Evolutionary conservation across 1,140 invertebrate genomes (phyloP).

Genomic region (Fopius arisanus): DNA sequence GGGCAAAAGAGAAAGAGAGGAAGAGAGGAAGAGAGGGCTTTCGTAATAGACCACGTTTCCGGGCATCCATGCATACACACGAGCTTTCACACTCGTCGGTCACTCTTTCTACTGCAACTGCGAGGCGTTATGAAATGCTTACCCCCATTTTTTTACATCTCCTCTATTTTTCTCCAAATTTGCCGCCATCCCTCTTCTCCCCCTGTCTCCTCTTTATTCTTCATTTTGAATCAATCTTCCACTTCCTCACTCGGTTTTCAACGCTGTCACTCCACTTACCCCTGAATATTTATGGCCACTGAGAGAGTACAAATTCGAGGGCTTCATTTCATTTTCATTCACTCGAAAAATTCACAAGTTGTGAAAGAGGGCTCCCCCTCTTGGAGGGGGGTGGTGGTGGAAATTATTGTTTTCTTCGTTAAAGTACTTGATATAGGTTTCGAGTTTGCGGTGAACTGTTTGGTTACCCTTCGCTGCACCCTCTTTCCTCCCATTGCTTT

Average conservation of each 20-base stretch:
- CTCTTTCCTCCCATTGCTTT: not conserved
- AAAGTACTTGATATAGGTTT: not conserved
- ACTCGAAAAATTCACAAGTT: not conserved
- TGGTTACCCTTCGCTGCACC: not conserved
- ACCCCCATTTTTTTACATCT: not conserved
- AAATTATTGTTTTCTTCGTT: not conserved
- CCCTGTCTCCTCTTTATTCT: not conserved
- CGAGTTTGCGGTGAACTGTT: constrained; percentile 1
- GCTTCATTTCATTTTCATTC: not conserved
- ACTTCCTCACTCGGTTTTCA: not conserved
- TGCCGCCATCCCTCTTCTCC: not conserved
- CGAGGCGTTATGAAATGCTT: constrained; percentile 1
- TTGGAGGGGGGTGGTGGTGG: not conserved
- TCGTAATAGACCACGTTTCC: constrained; percentile 46
- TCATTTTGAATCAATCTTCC: constrained; percentile 2
- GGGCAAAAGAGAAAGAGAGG: too few relatives aligned
- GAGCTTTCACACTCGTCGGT: constrained; percentile 14
- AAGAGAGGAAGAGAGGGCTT: not conserved
- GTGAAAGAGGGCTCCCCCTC: too few relatives aligned
- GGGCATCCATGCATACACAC: constrained; percentile 25
- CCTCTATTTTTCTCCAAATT: not conserved
- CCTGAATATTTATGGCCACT: not conserved
- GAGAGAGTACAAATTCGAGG: not conserved
- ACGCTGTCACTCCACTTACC: not conserved
- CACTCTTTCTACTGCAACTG: not conserved